Conservation (phyloP, 2,888 invertebrate species). For the Meghimatium bilineatum region DNA sequence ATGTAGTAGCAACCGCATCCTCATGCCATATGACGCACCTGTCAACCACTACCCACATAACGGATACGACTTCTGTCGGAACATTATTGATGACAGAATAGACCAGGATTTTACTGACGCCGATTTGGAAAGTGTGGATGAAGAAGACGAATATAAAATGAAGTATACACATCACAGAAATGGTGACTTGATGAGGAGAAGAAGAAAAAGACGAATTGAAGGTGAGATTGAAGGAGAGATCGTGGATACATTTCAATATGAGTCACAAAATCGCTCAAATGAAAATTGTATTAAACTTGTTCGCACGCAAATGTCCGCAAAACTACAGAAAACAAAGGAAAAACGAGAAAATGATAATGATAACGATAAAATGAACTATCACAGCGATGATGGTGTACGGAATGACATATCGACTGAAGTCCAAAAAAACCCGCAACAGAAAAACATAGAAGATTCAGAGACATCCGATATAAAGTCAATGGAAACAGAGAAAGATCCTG, state of each 20-base stretch:
- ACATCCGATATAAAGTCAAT: no score
- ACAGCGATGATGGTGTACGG: background rate
- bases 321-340: background rate
- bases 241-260: conserved; percentile 5
- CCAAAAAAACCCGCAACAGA: no score
- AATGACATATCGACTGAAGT: background rate
- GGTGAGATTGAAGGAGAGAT: conserved; percentile 7
- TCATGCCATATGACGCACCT: conserved; percentile 42
- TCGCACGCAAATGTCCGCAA: background rate
- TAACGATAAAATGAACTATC: background rate
- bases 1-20: conserved; percentile 48
- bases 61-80: conserved; percentile 1
- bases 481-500: conserved; percentile 6
- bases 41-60: conserved; percentile 32
- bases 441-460: background rate
- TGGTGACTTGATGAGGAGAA: background rate
- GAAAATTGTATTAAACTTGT: conserved; percentile 14
- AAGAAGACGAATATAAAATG: background rate
- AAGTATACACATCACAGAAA: background rate
- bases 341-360: background rate
- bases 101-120: conserved; percentile 20
- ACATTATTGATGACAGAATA: background rate
- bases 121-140: conserved; percentile 15
- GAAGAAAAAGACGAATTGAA: background rate
- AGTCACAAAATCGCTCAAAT: background rate